Evolutionary conservation across 2,113 vertebrate species (phyloP).

Genomic region (Chionis minor): DNA sequence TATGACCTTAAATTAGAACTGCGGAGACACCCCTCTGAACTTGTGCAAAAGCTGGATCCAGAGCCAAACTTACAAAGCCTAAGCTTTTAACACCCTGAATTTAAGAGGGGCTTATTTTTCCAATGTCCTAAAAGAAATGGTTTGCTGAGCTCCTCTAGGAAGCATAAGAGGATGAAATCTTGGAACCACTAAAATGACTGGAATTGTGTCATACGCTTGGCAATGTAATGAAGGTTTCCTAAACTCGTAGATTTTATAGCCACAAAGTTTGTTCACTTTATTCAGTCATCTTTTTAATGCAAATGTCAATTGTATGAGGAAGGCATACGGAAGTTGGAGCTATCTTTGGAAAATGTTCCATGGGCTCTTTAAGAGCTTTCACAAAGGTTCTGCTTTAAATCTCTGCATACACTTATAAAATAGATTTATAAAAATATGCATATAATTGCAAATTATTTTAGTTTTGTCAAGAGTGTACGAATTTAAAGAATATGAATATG

Average conservation of each 20-base stretch:
- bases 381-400: background rate
- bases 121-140: background rate
- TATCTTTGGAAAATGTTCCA: background rate
- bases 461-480: background rate
- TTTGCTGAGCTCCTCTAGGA: background rate
- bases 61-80: background rate
- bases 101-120: background rate
- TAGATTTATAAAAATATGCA: background rate
- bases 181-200: background rate
- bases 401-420: background rate
- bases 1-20: background rate
- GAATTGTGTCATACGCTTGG: background rate
- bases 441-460: background rate
- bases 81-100: background rate
- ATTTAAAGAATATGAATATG: background rate
- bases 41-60: background rate
- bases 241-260: background rate
- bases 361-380: background rate
- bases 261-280: background rate
- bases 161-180: background rate
- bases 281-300: background rate
- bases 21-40: background rate
- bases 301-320: background rate
- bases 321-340: background rate
- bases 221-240: background rate